phyloP scores from a whole-genome alignment of 1,140 invertebrate genomes.

The Drosophila gunungcola region DNA sequence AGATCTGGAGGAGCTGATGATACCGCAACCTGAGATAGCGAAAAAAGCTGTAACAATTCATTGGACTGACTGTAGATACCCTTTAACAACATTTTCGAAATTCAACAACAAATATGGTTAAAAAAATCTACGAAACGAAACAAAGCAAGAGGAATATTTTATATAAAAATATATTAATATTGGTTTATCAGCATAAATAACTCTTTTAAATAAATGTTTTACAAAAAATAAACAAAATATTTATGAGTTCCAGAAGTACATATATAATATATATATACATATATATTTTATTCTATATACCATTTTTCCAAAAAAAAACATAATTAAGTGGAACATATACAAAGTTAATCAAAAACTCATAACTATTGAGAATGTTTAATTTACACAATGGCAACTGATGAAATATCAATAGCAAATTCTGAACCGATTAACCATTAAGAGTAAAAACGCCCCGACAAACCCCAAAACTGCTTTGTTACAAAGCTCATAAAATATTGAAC shows the following conservation, averaged over 20 bases:
- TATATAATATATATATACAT: no score
- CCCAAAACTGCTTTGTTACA: slow-evolving; percentile 24
- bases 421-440: slow-evolving; percentile 7
- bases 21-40: slow-evolving; percentile 17
- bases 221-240: no score
- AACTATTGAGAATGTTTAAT: not conserved
- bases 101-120: not conserved
- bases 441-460: not conserved
- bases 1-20: not conserved
- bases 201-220: no score
- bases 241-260: no score
- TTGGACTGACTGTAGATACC: slow-evolving; percentile 2
- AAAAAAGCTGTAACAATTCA: not conserved
- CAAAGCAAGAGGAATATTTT: no score
- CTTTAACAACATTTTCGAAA: not conserved
- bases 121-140: not conserved
- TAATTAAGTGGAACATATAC: not conserved
- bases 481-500: slow-evolving; percentile 33
- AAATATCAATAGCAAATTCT: not conserved
- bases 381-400: not conserved
- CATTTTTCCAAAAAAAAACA: not conserved
- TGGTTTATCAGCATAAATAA: no score
- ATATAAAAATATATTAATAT: no score
- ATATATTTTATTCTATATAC: no score
- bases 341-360: not conserved